These are phyloP conservation scores for Thamnophis elegans DNA, from an alignment of 2,797 vertebrate species.

Conservation along the genomic window DNA sequence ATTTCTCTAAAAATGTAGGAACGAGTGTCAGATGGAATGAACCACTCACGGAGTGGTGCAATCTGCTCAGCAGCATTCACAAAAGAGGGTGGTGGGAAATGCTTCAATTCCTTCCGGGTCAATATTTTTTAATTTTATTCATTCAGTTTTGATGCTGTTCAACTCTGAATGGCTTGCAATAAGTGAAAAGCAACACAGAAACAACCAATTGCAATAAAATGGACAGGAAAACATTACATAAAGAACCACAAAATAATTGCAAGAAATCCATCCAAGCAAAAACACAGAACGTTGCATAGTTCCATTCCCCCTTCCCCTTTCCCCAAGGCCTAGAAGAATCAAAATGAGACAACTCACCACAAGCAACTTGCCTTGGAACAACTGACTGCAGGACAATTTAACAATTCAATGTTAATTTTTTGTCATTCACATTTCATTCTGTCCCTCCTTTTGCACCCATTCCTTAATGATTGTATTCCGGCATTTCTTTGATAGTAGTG, in stretches of 20 bases:
- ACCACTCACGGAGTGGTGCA: not conserved
- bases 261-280: not conserved
- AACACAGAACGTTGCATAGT: not conserved
- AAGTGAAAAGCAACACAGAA: not conserved
- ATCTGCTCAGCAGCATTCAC: fast-evolving
- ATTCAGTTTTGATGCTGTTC: not conserved
- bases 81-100: not conserved
- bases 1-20: constrained; percentile 10
- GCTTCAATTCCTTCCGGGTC: not conserved
- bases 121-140: not conserved
- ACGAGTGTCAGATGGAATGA: not conserved
- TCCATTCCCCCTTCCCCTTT: not conserved
- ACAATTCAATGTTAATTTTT: too few relatives aligned
- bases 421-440: too few relatives aligned
- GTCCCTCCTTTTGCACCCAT: too few relatives aligned
- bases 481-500: too few relatives aligned
- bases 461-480: too few relatives aligned
- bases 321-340: not conserved
- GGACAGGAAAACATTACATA: not conserved
- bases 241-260: not conserved
- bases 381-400: too few relatives aligned
- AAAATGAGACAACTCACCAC: too few relatives aligned
- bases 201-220: not conserved
- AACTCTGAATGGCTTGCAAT: not conserved
- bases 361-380: too few relatives aligned